Evolutionary conservation across 1,140 invertebrate genomes (phyloP).

Genomic region (Semibalanus balanoides): DNA sequence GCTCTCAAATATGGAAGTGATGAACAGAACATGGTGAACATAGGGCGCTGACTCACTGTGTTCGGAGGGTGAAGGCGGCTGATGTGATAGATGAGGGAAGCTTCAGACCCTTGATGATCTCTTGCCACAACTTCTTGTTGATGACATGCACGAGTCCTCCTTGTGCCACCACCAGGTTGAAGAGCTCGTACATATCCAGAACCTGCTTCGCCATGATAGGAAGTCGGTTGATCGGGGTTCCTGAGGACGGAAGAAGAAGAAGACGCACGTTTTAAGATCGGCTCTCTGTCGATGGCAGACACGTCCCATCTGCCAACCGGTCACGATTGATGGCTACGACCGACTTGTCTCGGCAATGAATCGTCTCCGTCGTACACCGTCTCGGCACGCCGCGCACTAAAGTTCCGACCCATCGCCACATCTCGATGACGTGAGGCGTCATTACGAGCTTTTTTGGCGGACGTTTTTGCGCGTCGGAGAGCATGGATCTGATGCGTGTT

Average conservation of each 20-base stretch:
- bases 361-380: too few species aligned
- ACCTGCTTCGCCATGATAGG: slow-evolving; percentile 99
- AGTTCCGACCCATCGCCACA: background rate
- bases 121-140: slow-evolving; percentile 99
- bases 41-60: slow-evolving; percentile 98
- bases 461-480: background rate
- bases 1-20: too few species aligned
- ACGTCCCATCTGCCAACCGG: too few species aligned
- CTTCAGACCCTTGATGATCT: slow-evolving; percentile 97
- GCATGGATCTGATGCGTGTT: background rate
- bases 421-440: background rate
- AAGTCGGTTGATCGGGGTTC: slow-evolving; percentile 92
- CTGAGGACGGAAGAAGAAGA: slow-evolving; percentile 48
- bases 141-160: slow-evolving; percentile 98
- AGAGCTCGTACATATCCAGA: slow-evolving; percentile 90
- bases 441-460: background rate
- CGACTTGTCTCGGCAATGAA: too few species aligned
- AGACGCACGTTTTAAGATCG: too few species aligned
- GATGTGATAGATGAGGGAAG: slow-evolving; percentile 96
- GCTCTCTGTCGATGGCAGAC: too few species aligned
- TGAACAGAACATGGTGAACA: too few species aligned
- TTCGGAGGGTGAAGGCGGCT: slow-evolving; percentile 93
- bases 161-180: slow-evolving; percentile 90
- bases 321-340: too few species aligned
- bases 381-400: too few species aligned